Evolutionary conservation across 2,113 vertebrate species (phyloP).

Genomic region (Struthidea cinerea): DNA sequence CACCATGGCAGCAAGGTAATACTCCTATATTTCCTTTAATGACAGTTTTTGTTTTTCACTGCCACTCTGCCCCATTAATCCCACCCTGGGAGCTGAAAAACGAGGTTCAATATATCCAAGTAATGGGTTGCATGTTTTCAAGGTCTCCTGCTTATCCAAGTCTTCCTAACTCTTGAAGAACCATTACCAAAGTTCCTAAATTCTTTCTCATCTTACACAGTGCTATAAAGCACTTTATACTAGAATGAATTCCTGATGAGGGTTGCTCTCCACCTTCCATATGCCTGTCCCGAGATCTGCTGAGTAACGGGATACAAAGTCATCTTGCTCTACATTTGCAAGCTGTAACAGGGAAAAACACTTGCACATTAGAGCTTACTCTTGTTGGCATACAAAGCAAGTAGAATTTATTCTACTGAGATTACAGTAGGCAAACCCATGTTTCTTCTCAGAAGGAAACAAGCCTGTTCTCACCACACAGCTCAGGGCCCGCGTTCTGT

Average conservation of each 20-base stretch:
- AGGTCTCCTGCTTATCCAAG: neutral
- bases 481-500: neutral
- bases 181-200: neutral
- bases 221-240: neutral
- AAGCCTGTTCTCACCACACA: neutral
- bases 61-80: conserved; percentile 12
- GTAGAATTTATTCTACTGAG: neutral
- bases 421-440: neutral
- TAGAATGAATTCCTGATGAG: neutral
- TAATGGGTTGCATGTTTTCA: neutral
- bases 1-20: neutral
- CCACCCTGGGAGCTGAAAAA: neutral
- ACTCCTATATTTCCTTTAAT: conserved; percentile 19
- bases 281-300: neutral
- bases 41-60: conserved; percentile 17
- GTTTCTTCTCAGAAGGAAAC: neutral
- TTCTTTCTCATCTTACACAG: neutral
- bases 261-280: neutral
- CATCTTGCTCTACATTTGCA: neutral
- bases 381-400: neutral
- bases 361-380: neutral
- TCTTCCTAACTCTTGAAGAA: neutral
- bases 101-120: neutral
- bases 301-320: neutral
- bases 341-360: neutral